A percentile compares a stretch with the other conserved stretches of the same genome.
Conservation (phyloP, 2,888 invertebrate species). For the Monopis laevigella region DNA sequence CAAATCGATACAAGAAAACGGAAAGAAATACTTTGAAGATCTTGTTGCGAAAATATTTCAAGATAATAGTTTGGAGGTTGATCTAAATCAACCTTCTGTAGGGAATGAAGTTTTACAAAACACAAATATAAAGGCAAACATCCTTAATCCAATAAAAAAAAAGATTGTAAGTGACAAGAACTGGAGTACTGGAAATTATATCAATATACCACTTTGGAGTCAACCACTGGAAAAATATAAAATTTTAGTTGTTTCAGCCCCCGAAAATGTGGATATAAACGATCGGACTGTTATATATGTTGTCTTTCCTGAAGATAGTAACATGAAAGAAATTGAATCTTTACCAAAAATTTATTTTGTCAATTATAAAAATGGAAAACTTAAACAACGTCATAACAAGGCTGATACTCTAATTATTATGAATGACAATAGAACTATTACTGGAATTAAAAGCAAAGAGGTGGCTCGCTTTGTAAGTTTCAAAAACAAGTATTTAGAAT, state of each 20-base stretch:
- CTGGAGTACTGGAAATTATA: slow-evolving; percentile 21
- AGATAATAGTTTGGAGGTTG: not conserved
- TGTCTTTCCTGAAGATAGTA: slow-evolving; percentile 35
- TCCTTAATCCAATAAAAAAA: slow-evolving; percentile 1
- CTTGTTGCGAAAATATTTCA: not conserved
- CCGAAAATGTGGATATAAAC: slow-evolving; percentile 32
- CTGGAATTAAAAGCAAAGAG: slow-evolving; percentile 43
- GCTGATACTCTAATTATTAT: slow-evolving; percentile 38
- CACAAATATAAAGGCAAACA: slow-evolving; percentile 32
- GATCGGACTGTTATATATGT: slow-evolving; percentile 37
- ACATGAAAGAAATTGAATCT: slow-evolving; percentile 21
- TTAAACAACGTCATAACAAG: slow-evolving; percentile 18
- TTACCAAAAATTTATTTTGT: slow-evolving; percentile 47
- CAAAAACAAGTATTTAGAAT: slow-evolving; percentile 31
- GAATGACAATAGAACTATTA: slow-evolving; percentile 46
- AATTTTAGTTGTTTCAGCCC: slow-evolving; percentile 46
- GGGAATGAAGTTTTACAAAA: not conserved
- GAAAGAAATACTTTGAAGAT: not conserved
- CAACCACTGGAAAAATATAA: slow-evolving; percentile 38
- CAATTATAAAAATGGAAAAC: slow-evolving; percentile 22
- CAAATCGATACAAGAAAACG: not conserved
- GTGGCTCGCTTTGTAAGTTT: slow-evolving; percentile 40
- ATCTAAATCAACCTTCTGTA: not conserved
- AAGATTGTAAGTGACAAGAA: not conserved
- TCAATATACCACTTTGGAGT: slow-evolving; percentile 37